A percentile compares a stretch with the other conserved stretches of the same genome.
Conservation (phyloP, 1,140 invertebrate genomes). For the Harlomillsia oculata region DNA sequence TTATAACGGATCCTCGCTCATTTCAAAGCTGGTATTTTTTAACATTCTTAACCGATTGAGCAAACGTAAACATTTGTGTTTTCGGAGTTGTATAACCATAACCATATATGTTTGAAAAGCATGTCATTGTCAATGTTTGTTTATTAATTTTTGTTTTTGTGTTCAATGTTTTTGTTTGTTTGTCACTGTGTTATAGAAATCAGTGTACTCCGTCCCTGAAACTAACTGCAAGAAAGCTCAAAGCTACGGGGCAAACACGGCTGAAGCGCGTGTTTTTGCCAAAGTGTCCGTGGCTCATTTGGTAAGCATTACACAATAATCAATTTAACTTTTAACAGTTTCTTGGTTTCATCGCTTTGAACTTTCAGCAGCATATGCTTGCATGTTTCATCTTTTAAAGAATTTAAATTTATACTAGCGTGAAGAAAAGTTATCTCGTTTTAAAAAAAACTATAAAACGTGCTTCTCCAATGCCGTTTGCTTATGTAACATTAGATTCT, state of each 20-base stretch:
- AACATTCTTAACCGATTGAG: background rate
- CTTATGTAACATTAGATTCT: too few species aligned
- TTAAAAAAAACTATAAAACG: background rate
- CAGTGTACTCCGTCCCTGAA: slow-evolving; percentile 6
- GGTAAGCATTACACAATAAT: slow-evolving; percentile 10
- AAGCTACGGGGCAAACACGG: slow-evolving; percentile 1
- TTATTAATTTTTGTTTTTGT: background rate
- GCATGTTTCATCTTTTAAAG: slow-evolving; percentile 7
- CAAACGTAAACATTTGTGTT: background rate
- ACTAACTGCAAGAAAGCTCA: slow-evolving; percentile 2
- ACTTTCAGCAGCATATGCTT: background rate
- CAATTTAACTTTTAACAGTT: background rate
- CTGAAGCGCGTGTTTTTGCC: slow-evolving; percentile 23
- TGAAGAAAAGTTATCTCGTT: background rate
- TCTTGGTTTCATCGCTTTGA: background rate
- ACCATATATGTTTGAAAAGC: background rate
- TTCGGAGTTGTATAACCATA: background rate
- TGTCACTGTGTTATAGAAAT: background rate
- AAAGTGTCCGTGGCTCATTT: slow-evolving; percentile 29
- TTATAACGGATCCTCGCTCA: background rate
- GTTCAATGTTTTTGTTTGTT: background rate
- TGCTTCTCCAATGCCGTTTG: too few species aligned
- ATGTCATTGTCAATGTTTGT: background rate
- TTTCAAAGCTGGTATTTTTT: slow-evolving; percentile 4
- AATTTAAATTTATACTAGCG: slow-evolving; percentile 8